A percentile compares a stretch with the other conserved stretches of the same genome.
Evolutionary conservation across 2,113 vertebrate species (phyloP).

Genomic region (Mesitornis unicolor): DNA sequence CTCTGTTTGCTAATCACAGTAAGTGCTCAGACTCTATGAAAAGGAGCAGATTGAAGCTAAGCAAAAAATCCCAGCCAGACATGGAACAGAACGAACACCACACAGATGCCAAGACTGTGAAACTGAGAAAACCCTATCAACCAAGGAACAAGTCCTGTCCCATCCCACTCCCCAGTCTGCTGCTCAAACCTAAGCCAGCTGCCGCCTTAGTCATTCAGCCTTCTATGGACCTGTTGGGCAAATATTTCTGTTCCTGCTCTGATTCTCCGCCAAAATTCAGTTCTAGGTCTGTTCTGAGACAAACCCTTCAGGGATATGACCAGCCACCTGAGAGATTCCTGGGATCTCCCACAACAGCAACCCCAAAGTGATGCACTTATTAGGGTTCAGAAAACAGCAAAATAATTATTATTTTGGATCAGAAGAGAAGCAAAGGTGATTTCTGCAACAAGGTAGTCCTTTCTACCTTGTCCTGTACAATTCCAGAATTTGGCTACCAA

Average conservation of each 20-base stretch:
- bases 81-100: neutral
- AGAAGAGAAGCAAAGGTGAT: neutral
- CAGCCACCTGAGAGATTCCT: neutral
- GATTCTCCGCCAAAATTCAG: neutral
- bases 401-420: neutral
- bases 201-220: neutral
- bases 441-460: neutral
- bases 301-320: neutral
- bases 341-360: neutral
- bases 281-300: neutral
- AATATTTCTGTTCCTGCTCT: neutral
- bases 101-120: neutral
- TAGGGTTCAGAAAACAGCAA: neutral
- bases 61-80: conserved; percentile 2
- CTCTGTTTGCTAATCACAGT: neutral
- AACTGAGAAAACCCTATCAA: neutral
- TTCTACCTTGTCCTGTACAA: neutral
- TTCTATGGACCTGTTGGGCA: neutral
- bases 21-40: neutral
- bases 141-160: neutral
- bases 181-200: neutral
- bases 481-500: neutral
- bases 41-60: neutral
- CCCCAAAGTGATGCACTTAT: neutral
- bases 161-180: neutral